Evolutionary conservation across 2,113 vertebrate species (phyloP).

Genomic region (Ginglymostoma cirratum): DNA sequence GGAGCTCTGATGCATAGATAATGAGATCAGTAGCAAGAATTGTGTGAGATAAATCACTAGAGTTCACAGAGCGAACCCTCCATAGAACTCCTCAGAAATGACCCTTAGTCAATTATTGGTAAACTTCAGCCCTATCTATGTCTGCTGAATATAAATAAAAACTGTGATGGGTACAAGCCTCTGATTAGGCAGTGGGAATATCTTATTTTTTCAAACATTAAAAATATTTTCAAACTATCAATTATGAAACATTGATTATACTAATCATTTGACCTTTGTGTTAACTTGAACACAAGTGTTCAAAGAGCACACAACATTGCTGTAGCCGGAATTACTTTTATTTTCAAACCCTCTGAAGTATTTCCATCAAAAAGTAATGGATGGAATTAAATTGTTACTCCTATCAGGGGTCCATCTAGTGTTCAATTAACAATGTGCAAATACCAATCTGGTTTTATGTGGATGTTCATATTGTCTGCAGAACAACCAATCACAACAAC

Average conservation of each 20-base stretch:
- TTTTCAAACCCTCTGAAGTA: neutral
- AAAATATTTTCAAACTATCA: neutral
- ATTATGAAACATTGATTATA: neutral
- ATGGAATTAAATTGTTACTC: neutral
- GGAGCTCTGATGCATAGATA: too few species aligned
- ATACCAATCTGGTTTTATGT: neutral
- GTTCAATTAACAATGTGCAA: neutral
- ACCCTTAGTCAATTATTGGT: too few species aligned
- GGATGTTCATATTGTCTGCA: neutral
- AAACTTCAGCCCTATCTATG: too few species aligned
- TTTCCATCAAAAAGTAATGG: neutral
- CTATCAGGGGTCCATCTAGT: neutral
- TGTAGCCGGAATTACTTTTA: neutral
- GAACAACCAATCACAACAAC: neutral
- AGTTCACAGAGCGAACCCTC: too few species aligned
- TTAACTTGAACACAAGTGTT: neutral
- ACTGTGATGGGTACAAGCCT: neutral
- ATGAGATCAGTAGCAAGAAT: too few species aligned
- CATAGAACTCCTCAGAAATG: too few species aligned
- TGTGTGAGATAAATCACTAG: too few species aligned
- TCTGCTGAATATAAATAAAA: neutral
- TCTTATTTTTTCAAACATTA: neutral
- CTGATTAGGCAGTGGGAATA: neutral
- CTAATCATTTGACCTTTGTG: neutral
- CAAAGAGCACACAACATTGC: neutral